phyloP scores from a whole-genome alignment of 2,113 vertebrate genomes.

The Prunella fulvescens region DNA sequence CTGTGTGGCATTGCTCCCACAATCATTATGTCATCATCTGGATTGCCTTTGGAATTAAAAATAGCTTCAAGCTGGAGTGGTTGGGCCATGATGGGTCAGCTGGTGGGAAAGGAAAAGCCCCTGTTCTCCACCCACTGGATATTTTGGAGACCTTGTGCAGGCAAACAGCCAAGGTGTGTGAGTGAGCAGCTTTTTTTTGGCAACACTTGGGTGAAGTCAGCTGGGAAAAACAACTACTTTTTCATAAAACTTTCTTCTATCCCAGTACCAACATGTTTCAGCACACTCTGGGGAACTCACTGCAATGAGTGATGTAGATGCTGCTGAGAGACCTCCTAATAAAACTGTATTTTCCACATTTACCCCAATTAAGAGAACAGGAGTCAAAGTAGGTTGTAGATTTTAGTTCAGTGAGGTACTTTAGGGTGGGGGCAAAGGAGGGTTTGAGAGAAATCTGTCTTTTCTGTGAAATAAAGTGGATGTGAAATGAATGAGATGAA shows the following conservation, averaged over 20 bases:
- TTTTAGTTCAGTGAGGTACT: neutral
- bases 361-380: neutral
- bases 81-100: neutral
- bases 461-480: neutral
- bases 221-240: neutral
- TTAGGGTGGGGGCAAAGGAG: neutral
- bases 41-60: neutral
- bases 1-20: neutral
- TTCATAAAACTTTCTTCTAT: neutral
- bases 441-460: neutral
- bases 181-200: neutral
- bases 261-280: neutral
- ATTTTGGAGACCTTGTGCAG: neutral
- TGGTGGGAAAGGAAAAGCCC: conserved; percentile 11
- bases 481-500: neutral
- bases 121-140: neutral
- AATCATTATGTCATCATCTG: neutral
- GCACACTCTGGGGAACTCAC: neutral
- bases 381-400: neutral
- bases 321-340: neutral
- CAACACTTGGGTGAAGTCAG: neutral
- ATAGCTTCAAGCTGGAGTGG: neutral
- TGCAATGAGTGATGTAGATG: neutral
- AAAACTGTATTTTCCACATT: neutral
- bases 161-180: neutral